Percentiles rank a stretch among this genome's conserved stretches.
phyloP scores from a whole-genome alignment of 2,113 vertebrate genomes.

The Chunga burmeisteri region DNA sequence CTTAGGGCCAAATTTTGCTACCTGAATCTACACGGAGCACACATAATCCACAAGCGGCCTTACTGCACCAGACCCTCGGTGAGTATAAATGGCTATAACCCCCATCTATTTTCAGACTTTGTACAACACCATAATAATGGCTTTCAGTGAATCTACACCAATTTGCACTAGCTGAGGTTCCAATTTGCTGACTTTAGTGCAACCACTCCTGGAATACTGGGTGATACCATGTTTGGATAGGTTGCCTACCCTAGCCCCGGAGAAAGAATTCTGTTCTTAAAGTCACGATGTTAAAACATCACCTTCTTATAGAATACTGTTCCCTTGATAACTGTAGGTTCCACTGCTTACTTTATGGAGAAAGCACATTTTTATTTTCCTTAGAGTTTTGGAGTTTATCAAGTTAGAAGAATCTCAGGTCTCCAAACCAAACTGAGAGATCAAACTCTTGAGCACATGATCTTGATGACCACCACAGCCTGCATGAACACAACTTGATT shows the following conservation, averaged over 20 bases:
- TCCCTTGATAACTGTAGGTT: background rate
- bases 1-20: background rate
- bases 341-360: background rate
- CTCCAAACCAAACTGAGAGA: background rate
- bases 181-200: background rate
- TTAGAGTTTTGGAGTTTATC: background rate
- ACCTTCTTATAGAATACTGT: background rate
- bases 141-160: background rate
- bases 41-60: background rate
- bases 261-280: background rate
- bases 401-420: background rate
- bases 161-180: background rate
- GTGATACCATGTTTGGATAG: background rate
- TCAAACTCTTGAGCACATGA: background rate
- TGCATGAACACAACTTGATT: background rate
- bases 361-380: background rate
- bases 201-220: background rate
- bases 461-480: background rate
- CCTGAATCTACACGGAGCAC: background rate
- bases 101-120: background rate
- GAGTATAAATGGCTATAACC: background rate
- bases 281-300: background rate
- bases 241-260: background rate
- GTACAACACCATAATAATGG: background rate
- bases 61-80: background rate